Percentiles rank a stretch among this genome's conserved stretches.
phyloP scores from a whole-genome alignment of 1,140 invertebrate species.

The Palaemon carinicauda region DNA sequence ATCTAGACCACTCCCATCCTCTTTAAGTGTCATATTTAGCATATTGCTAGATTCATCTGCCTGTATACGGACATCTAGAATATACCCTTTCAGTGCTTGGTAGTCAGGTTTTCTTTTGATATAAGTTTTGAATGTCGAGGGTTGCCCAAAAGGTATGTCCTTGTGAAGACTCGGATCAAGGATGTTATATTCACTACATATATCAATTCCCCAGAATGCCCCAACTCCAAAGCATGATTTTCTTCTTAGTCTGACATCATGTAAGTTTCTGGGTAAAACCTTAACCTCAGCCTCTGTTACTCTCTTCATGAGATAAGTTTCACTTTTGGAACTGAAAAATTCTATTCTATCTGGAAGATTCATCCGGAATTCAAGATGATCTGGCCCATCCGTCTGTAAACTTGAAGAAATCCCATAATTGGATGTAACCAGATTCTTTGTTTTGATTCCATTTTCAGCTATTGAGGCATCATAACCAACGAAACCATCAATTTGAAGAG shows the following conservation, averaged over 20 bases:
- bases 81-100: no score
- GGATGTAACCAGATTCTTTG: background rate
- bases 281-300: background rate
- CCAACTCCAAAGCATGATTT: background rate
- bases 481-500: slow-evolving; percentile 10
- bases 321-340: background rate
- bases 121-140: no score
- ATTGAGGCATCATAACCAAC: slow-evolving; percentile 16
- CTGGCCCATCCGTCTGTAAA: background rate
- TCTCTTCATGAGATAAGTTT: background rate
- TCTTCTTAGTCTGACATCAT: background rate
- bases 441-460: slow-evolving; percentile 6
- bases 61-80: no score
- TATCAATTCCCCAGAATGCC: no score
- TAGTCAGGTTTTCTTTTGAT: no score
- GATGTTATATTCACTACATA: no score
- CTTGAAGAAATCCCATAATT: background rate
- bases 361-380: background rate
- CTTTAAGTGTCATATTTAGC: no score
- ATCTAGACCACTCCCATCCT: no score
- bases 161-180: no score
- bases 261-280: background rate
- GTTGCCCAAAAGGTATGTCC: no score
- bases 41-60: no score
- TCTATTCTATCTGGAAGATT: background rate